Percentiles rank a stretch among this genome's conserved stretches.
phyloP scores from a whole-genome alignment of 2,888 invertebrate genomes.

The Acleris holmiana region DNA sequence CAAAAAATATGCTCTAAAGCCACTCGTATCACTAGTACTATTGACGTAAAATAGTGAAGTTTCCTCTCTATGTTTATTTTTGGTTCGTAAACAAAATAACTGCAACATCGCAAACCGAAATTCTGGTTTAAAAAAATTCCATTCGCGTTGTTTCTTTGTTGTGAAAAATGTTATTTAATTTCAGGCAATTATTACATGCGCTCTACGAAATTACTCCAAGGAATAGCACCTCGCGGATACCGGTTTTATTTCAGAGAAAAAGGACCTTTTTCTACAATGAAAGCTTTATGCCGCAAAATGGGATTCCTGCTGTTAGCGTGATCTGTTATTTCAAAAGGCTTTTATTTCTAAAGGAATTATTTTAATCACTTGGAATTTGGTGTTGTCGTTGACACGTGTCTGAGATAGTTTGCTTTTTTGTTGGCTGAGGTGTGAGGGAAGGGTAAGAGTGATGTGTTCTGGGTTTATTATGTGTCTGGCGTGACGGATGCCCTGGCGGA shows the following conservation, averaged over 20 bases:
- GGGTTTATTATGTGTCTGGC: conserved; percentile 76
- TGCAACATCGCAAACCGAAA: conserved; percentile 64
- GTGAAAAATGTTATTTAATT: conserved; percentile 83
- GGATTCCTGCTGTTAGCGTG: conserved; percentile 69
- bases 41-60: no score
- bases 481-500: conserved; percentile 72
- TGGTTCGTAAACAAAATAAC: conserved; percentile 66
- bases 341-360: conserved; percentile 16
- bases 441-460: conserved; percentile 54
- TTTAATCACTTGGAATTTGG: conserved; percentile 32
- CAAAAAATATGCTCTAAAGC: no score
- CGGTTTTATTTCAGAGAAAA: conserved; percentile 69
- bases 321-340: conserved; percentile 60
- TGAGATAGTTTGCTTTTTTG: conserved; percentile 43
- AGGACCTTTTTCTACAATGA: conserved; percentile 67
- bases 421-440: conserved; percentile 36
- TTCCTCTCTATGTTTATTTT: conserved; percentile 23
- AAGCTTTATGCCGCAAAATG: conserved; percentile 71
- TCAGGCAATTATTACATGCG: conserved; percentile 81
- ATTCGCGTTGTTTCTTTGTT: conserved; percentile 75
- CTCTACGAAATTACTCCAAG: conserved; percentile 82
- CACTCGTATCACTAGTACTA: no score
- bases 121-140: conserved; percentile 67
- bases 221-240: conserved; percentile 72
- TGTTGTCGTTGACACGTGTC: conserved; percentile 38